phyloP scores from a whole-genome alignment of 2,888 invertebrate species.

The Drosophila anomelani region DNA sequence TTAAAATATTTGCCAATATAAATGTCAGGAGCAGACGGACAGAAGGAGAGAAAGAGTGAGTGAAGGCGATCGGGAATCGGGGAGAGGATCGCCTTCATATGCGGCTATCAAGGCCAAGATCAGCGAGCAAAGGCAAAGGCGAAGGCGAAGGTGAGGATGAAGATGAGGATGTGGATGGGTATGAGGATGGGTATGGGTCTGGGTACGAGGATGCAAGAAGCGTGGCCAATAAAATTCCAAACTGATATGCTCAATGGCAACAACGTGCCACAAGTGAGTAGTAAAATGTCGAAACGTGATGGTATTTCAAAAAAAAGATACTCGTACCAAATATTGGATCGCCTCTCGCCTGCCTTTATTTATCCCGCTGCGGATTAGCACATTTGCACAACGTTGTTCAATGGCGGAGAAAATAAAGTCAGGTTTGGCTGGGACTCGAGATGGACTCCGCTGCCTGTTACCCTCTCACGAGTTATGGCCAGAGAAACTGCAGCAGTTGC shows the following conservation, averaged over 20 bases:
- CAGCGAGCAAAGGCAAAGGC: slow-evolving; percentile 62
- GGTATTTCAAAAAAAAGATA: slow-evolving; percentile 69
- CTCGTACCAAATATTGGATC: slow-evolving; percentile 54
- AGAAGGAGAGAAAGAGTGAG: not conserved
- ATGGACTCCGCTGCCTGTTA: slow-evolving; percentile 5
- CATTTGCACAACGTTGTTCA: slow-evolving; percentile 67
- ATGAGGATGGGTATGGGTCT: not conserved
- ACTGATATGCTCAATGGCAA: slow-evolving; percentile 78
- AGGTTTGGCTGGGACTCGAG: not conserved
- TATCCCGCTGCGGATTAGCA: slow-evolving; percentile 34
- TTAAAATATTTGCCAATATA: slow-evolving; percentile 80
- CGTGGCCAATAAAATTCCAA: slow-evolving; percentile 80
- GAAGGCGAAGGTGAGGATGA: slow-evolving; percentile 10
- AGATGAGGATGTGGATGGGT: not conserved
- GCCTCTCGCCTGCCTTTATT: slow-evolving; percentile 1
- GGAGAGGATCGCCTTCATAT: slow-evolving; percentile 62
- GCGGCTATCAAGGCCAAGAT: slow-evolving; percentile 80
- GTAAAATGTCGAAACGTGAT: slow-evolving; percentile 80
- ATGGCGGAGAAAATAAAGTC: slow-evolving; percentile 24
- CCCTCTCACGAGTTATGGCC: slow-evolving; percentile 33
- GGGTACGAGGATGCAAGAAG: slow-evolving; percentile 62
- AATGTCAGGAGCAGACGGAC: slow-evolving; percentile 64
- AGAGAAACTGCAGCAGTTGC: slow-evolving; percentile 27
- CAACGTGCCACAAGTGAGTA: slow-evolving; percentile 79
- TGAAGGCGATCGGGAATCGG: not conserved